These are phyloP conservation scores for Enteromius trimaculatus DNA, from an alignment of 2,797 vertebrate genomes.

Conservation along the genomic window DNA sequence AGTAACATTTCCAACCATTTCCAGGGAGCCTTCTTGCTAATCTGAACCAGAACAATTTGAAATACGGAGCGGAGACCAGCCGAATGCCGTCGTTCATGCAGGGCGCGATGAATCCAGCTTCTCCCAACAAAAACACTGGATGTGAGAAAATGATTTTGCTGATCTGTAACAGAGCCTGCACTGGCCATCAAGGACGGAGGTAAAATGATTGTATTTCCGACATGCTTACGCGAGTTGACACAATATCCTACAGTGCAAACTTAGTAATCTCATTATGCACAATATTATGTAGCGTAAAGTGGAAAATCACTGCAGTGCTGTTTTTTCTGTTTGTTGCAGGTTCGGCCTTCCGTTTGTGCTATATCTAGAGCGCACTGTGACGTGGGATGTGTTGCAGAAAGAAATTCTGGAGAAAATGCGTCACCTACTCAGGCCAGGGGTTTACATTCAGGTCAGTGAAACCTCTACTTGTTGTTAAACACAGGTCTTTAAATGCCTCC, in stretches of 20 bases:
- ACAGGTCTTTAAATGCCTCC: background rate
- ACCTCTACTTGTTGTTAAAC: background rate
- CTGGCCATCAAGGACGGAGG: constrained; percentile 95
- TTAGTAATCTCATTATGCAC: background rate
- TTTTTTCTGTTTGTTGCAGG: constrained; percentile 67
- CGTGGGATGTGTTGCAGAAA: constrained; percentile 96
- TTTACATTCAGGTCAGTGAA: constrained; percentile 88
- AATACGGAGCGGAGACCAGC: constrained; percentile 84
- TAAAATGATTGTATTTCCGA: constrained; percentile 62
- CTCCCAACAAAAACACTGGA: constrained; percentile 78
- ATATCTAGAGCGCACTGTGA: constrained; percentile 92
- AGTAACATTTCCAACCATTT: constrained; percentile 1
- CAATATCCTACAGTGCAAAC: background rate
- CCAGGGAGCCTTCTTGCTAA: constrained; percentile 91
- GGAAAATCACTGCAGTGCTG: background rate
- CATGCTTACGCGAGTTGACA: background rate
- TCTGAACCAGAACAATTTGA: constrained; percentile 96
- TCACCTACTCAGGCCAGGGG: constrained; percentile 90
- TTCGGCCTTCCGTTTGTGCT: constrained; percentile 96
- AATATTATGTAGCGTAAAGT: background rate
- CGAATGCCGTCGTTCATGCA: constrained; percentile 86
- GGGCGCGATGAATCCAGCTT: constrained; percentile 77
- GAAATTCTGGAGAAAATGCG: constrained; percentile 99
- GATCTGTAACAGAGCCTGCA: constrained; percentile 94
- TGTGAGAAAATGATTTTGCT: constrained; percentile 90